These are phyloP conservation scores for Silurus asotus DNA, from an alignment of 2,113 vertebrate species.

Conservation along the genomic window DNA sequence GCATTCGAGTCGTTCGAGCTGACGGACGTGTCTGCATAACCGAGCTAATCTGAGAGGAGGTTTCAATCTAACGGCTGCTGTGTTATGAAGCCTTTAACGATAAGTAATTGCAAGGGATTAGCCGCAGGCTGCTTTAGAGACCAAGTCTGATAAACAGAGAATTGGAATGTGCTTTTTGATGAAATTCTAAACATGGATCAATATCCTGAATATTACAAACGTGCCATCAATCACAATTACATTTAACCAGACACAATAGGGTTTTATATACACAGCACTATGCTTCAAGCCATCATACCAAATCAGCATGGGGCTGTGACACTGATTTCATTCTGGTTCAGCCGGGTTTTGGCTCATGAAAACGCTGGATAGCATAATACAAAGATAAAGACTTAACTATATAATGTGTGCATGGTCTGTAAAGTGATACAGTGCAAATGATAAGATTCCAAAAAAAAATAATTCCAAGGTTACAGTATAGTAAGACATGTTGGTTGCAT, in stretches of 20 bases:
- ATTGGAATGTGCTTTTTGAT: conserved; percentile 13
- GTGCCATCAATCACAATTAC: conserved; percentile 17
- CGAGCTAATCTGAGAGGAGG: background rate
- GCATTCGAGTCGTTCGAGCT: background rate
- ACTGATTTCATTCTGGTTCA: background rate
- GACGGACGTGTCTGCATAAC: background rate
- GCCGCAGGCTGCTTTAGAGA: background rate
- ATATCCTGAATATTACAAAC: conserved; percentile 30
- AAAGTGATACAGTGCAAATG: too few relatives aligned
- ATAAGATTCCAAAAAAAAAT: too few relatives aligned
- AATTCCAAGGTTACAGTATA: background rate
- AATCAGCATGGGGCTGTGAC: background rate
- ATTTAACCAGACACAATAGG: background rate
- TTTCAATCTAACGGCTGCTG: background rate
- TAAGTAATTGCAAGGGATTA: conserved; percentile 38
- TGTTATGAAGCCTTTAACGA: conserved; percentile 19
- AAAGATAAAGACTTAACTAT: too few relatives aligned
- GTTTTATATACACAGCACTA: background rate
- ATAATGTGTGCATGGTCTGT: too few relatives aligned
- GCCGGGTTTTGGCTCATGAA: too few relatives aligned
- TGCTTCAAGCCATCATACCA: background rate
- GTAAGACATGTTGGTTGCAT: too few relatives aligned
- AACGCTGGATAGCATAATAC: background rate
- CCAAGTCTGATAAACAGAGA: conserved; percentile 2
- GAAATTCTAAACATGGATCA: conserved; percentile 31